These are phyloP conservation scores for Drosophila birchii DNA, from an alignment of 2,888 invertebrate species.

Conservation along the genomic window DNA sequence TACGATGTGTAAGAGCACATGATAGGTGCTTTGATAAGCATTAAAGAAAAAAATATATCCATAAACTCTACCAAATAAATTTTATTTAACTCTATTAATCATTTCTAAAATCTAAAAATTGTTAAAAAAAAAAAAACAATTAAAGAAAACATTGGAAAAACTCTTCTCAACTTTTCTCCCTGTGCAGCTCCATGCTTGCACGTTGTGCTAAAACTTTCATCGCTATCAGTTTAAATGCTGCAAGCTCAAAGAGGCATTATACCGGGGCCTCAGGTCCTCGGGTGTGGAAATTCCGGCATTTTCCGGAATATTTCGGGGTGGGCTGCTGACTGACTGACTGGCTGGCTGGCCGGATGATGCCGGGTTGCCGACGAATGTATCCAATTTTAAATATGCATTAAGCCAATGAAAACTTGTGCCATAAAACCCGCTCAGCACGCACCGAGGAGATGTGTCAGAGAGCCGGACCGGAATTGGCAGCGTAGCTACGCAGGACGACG, in stretches of 20 bases:
- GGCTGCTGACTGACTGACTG: background rate
- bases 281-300: conserved; percentile 5
- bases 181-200: conserved; percentile 3
- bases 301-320: conserved; percentile 1
- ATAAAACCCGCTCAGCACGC: conserved; percentile 51
- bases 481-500: no score
- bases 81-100: background rate
- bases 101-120: background rate
- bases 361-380: conserved; percentile 51
- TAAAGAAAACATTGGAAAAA: no score
- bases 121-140: no score
- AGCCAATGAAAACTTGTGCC: conserved; percentile 66
- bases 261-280: background rate
- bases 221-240: conserved; percentile 67
- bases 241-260: conserved; percentile 56
- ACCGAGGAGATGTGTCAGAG: conserved; percentile 22
- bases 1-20: background rate
- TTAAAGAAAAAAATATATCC: background rate
- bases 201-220: conserved; percentile 57
- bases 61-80: background rate
- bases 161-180: background rate
- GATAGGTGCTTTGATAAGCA: background rate
- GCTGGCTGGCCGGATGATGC: conserved; percentile 14
- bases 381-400: conserved; percentile 68
- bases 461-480: conserved; percentile 12